Evolutionary conservation across 1,140 invertebrate species (phyloP).

Genomic region (Caenorhabditis briggsae): DNA sequence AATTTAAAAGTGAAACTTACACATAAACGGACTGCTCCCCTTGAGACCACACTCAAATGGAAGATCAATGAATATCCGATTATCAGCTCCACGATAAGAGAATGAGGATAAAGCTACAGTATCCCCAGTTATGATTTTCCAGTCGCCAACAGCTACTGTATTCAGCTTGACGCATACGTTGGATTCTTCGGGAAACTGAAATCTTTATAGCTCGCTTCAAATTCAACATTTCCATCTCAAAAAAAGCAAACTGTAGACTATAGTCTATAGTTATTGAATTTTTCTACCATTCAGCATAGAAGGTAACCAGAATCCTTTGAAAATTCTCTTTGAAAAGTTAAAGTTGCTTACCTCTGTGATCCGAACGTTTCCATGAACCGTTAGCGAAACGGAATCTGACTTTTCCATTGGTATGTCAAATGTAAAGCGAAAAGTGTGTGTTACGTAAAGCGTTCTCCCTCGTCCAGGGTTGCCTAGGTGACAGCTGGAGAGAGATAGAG

Average conservation of each 20-base stretch:
- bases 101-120: not conserved
- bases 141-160: constrained; percentile 2
- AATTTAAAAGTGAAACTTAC: not conserved
- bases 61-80: constrained; percentile 25
- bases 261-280: no score
- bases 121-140: constrained; percentile 24
- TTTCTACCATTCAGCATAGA: no score
- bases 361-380: constrained; percentile 31
- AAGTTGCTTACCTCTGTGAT: not conserved
- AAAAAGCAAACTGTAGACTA: no score
- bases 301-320: no score
- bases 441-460: not conserved
- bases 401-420: constrained; percentile 5
- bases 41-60: not conserved
- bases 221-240: no score
- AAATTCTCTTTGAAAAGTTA: not conserved
- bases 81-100: constrained; percentile 14
- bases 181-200: constrained; percentile 34
- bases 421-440: not conserved
- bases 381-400: not conserved
- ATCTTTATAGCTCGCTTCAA: not conserved
- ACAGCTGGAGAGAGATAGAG: not conserved
- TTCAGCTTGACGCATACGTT: constrained; percentile 18
- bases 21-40: constrained; percentile 1
- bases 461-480: not conserved